Evolutionary conservation across 1,140 invertebrate species (phyloP), one percentile per base, ranked within the genome.

Genomic region (Mamestra configurata): DNA sequence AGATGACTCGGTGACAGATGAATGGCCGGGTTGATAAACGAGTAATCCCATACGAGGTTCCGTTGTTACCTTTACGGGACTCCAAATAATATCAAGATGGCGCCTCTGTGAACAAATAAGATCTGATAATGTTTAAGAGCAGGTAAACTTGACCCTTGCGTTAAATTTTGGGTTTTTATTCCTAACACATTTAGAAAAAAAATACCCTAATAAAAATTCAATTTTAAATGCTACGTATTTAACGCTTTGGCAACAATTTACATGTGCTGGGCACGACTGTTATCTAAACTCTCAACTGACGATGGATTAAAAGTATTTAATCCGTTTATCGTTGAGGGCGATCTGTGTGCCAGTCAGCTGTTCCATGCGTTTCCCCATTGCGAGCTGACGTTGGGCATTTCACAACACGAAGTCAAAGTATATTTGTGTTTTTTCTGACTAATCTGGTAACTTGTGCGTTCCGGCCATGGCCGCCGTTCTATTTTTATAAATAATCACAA

Each of bases 61-160:
- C 75, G 59, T 77, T 66, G 57, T 64, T 66, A 66, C 75, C 75
- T 77, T 77, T 66, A 53, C 75, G 75, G 72, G 59, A 66, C 57
- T 61, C 75, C 43, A 66, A 77, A 77, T 66, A 66, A 77, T 77
- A 77, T 77, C 75, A 59, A 84, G 79, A 82, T 83, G 79, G 84
- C 84, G 84, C 81, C 84, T 72, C 59, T 79, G 49, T 77, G 51
- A 73, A 76, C 76, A 73, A 82, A 78, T 77, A 73, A 77, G 51
- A 85, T 85, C 81, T 77, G 84, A 85, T 85, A 85, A 82, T 43
- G 53, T 49, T 71, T 53, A 76, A 57, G 20, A 22, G 80, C 80
- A 84, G 83, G 80, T 84, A 84, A 73, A 53, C 22, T 46, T 77
- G 70, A 73, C 80, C 76, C 59, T 79, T 46, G 31, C 46, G 40